Conservation (phyloP, 2,888 invertebrate species). For the Ophion slaviceki region DNA sequence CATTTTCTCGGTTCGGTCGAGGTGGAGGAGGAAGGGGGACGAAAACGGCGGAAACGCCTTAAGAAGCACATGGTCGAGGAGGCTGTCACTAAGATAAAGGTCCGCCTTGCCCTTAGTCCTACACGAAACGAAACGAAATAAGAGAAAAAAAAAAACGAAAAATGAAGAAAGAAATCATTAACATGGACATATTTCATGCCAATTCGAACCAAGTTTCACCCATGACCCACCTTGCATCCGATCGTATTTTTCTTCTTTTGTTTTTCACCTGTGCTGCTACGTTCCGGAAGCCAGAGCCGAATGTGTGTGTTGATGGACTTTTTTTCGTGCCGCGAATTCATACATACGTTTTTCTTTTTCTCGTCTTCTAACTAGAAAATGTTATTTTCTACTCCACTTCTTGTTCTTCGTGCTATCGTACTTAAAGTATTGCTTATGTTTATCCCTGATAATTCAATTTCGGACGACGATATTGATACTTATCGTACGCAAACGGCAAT, state of each 20-base stretch:
- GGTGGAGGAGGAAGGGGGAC: slow-evolving; percentile 90
- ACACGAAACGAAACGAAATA: slow-evolving; percentile 52
- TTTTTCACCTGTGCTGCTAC: neutral
- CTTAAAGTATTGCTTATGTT: neutral
- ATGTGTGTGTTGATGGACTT: slow-evolving; percentile 5
- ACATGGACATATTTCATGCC: slow-evolving; percentile 36
- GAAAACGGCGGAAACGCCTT: slow-evolving; percentile 90
- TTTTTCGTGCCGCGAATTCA: slow-evolving; percentile 9
- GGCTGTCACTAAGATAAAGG: slow-evolving; percentile 94
- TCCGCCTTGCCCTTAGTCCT: slow-evolving; percentile 83
- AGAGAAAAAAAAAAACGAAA: slow-evolving; percentile 10
- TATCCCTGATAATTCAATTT: neutral
- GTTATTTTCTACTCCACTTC: neutral
- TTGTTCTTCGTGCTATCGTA: neutral
- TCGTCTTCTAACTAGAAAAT: slow-evolving; percentile 7
- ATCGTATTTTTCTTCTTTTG: neutral
- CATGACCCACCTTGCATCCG: slow-evolving; percentile 17
- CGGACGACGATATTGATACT: neutral
- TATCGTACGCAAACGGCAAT: neutral
- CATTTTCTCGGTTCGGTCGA: slow-evolving; percentile 94
- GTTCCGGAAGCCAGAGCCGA: neutral
- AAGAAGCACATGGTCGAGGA: slow-evolving; percentile 96
- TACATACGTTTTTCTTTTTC: neutral
- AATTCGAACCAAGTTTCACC: slow-evolving; percentile 36
- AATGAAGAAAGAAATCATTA: slow-evolving; percentile 21